Base-by-base conservation (phyloP, 2,113 vertebrate genomes). In the Ahaetulla prasina region DNA sequence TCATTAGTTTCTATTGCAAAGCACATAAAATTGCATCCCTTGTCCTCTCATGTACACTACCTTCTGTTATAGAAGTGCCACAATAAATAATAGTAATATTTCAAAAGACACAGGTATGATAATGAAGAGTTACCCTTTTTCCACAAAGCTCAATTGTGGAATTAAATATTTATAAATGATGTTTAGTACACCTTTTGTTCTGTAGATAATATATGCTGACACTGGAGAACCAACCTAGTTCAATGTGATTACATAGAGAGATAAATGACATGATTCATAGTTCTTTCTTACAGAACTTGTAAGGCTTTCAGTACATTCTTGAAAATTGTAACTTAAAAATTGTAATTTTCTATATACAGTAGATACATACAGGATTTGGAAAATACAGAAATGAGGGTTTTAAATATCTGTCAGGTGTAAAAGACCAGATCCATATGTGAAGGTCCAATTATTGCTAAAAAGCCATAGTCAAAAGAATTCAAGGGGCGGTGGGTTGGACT, bases 161-260 rank as follows among this genome's bases (percentile, higher is more conserved):
- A 97, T 97, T 97, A 97, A 97, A 96, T 96, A 97, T 97, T 97
- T 97, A 97, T 97, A 97, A 97, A 96, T 97, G 96, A 96, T 97
- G 96, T 97, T 97, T 97, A 96, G 96, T 86, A 96, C 94, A 96
- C 94, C 92, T 95, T 97, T 96, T 96, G 8, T 30, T 18, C 43
- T 25, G 92, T 92, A 95, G 96, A 96, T 97, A 97, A 97, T 97
- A 96, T 97, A 97, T 96, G 95, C 97, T 96, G 96, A 96, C 96
- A 94, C 57, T 96, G 96, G 94, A 97, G 97, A 97, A 96, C 91
- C 96, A 97, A 96, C 96, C 96, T 90, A 90, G 95, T 95, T 94
- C 93, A 95, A 90, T 95, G 94, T 96, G 97, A 96, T 97, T 95
- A 96, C 97, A 96, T 95, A 96, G 68, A 90, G 93, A 95, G 54